Conservation (phyloP, 2,113 vertebrate genomes). For the Nycticorax nycticorax region DNA sequence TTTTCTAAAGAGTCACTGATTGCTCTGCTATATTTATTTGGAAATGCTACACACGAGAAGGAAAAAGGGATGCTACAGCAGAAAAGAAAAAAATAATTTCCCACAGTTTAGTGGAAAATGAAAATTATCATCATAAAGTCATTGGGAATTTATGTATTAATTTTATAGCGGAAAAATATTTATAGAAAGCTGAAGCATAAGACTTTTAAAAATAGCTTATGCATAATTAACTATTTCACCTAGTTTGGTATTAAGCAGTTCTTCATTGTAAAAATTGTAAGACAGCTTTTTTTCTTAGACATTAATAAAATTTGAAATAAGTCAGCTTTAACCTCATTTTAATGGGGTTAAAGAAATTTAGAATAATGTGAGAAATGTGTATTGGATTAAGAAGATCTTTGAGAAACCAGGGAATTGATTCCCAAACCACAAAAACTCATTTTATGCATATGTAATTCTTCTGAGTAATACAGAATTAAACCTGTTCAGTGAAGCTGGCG, state of each 20-base stretch:
- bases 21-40: slow-evolving; percentile 26
- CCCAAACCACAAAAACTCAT: not conserved
- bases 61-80: not conserved
- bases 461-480: slow-evolving; percentile 1
- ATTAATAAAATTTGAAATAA: slow-evolving; percentile 33
- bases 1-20: slow-evolving; percentile 50
- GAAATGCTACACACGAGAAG: not conserved
- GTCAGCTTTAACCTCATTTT: slow-evolving; percentile 13
- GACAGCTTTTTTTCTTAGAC: not conserved
- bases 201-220: slow-evolving; percentile 25
- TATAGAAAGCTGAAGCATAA: not conserved
- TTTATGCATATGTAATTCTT: slow-evolving; percentile 1
- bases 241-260: slow-evolving; percentile 23
- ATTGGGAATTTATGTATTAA: not conserved
- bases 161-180: not conserved
- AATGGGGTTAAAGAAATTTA: not conserved
- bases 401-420: not conserved
- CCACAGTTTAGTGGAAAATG: not conserved
- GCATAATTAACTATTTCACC: slow-evolving; percentile 23
- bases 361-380: not conserved
- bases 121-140: not conserved
- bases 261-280: slow-evolving; percentile 35
- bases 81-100: not conserved
- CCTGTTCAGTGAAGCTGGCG: not conserved
- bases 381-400: not conserved